Percentiles rank a stretch among this genome's conserved stretches.
Evolutionary conservation across 2,888 invertebrate genomes (phyloP).

Genomic region (Myopa testacea): DNA sequence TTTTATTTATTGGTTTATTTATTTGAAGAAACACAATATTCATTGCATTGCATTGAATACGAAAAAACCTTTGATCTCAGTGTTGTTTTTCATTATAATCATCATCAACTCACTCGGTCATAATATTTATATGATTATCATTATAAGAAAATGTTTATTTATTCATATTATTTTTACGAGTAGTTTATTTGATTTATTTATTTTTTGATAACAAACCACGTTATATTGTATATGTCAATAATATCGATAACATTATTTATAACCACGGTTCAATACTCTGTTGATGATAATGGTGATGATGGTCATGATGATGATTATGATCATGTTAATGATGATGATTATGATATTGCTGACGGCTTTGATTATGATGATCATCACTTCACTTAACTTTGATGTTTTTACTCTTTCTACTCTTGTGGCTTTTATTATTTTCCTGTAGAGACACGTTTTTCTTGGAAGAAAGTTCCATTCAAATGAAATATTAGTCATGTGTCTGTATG

Average conservation of each 20-base stretch:
- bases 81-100: neutral
- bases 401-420: too few relatives aligned
- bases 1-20: neutral
- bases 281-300: neutral
- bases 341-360: too few relatives aligned
- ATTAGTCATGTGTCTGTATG: too few relatives aligned
- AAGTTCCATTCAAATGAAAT: too few relatives aligned
- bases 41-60: neutral
- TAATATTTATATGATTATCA: conserved; percentile 9
- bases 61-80: conserved; percentile 18
- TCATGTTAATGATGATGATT: neutral
- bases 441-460: too few relatives aligned
- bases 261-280: conserved; percentile 16
- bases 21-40: neutral
- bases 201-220: neutral
- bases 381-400: too few relatives aligned
- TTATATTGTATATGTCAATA: too few relatives aligned
- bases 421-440: too few relatives aligned
- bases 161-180: neutral
- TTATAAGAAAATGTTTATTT: conserved; percentile 9
- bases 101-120: conserved; percentile 4
- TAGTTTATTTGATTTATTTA: conserved; percentile 18
- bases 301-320: too few relatives aligned
- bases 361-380: too few relatives aligned
- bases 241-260: conserved; percentile 13